Conservation (phyloP, 2,797 vertebrate genomes). For the Glyptemys insculpta region DNA sequence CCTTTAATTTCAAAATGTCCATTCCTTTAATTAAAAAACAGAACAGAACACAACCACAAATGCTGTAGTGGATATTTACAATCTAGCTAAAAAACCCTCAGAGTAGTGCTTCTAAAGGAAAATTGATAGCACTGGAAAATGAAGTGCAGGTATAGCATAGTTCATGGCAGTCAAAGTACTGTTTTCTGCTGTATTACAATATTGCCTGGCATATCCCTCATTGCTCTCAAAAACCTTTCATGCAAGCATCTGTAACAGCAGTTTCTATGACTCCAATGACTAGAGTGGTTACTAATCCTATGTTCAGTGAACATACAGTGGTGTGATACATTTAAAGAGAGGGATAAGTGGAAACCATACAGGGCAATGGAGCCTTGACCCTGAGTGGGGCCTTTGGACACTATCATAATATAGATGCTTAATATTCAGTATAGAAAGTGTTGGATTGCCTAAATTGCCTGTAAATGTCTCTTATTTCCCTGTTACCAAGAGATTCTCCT, state of each 20-base stretch:
- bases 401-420: rapidly evolving
- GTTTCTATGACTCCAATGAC: not conserved
- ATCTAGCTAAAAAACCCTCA: not conserved
- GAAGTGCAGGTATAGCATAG: not conserved
- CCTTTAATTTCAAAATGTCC: not conserved
- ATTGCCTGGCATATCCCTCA: not conserved
- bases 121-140: not conserved
- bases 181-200: not conserved
- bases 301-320: not conserved
- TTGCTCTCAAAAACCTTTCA: not conserved
- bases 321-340: rapidly evolving
- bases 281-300: rapidly evolving
- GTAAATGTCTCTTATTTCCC: not conserved
- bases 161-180: not conserved
- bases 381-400: not conserved
- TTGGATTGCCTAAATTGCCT: not conserved
- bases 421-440: not conserved
- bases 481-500: not conserved
- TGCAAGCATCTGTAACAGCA: rapidly evolving
- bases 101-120: not conserved
- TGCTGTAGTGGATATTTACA: not conserved
- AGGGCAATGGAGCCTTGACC: rapidly evolving
- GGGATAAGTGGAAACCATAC: not conserved
- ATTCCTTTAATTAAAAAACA: not conserved
- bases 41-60: not conserved